Conservation (phyloP, 2,797 vertebrate genomes). For the Syngnathus acus region DNA sequence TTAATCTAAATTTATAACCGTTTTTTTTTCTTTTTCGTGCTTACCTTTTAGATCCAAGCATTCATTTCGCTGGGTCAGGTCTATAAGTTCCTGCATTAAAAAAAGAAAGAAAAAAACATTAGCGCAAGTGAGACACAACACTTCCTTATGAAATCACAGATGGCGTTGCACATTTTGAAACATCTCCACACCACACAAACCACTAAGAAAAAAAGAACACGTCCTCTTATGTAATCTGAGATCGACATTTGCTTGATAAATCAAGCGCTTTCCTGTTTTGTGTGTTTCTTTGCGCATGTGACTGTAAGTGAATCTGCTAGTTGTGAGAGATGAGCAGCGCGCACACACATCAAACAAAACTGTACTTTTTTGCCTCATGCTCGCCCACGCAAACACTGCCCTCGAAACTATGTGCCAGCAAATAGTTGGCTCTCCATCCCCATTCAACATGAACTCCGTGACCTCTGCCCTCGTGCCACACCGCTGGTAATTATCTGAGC, state of each 20-base stretch:
- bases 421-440: constrained; percentile 33
- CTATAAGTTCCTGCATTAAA: constrained; percentile 78
- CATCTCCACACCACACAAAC: background rate
- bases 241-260: constrained; percentile 1
- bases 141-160: background rate
- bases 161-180: constrained; percentile 1
- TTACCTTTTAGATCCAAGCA: constrained; percentile 91
- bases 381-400: constrained; percentile 28
- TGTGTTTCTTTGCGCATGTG: background rate
- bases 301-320: background rate
- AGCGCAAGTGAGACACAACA: background rate
- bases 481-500: constrained; percentile 16
- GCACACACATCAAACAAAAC: constrained; percentile 13
- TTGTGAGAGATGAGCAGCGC: background rate
- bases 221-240: background rate
- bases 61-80: constrained; percentile 84
- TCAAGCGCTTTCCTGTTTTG: background rate
- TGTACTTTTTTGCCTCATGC: constrained; percentile 18
- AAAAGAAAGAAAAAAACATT: constrained; percentile 5
- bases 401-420: constrained; percentile 44
- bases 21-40: constrained; percentile 15
- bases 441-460: constrained; percentile 51
- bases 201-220: background rate
- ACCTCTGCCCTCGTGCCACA: constrained; percentile 39
- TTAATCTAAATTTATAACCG: background rate